Base-by-base conservation (phyloP, 2,797 vertebrate genomes). In the Crax fasciolata region DNA sequence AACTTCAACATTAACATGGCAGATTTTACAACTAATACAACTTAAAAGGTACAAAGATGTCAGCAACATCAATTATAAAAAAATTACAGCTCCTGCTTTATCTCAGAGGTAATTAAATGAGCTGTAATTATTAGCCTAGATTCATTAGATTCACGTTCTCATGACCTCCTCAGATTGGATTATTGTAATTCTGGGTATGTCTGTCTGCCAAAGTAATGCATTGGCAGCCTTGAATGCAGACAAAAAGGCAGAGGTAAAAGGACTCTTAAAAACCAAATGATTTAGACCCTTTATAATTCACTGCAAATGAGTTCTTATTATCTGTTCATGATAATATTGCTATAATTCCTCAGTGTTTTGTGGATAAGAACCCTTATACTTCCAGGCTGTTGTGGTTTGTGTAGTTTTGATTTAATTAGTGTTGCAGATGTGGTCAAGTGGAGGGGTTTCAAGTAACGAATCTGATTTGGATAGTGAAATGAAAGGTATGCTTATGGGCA, bases 51-150 rank as follows among this genome's bases (percentile, higher is more conserved):
- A 84, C 73, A 94, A 90, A 71, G 88, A 96, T 90, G 71, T 97
- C 92, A 96, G 89, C 71, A 97, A 87, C 93, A 96, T 97, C 93
- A 97, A 97, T 97, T 96, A 95, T 70, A 59, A 96, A 92, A 84
- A 96, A 83, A 95, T 51, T 87, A 96, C 81, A 88, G 67, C 82
- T 95, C 86, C 62, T 95, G 66, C 67, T 97, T 94, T 97, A 95
- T 94, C 83, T 96, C 91, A 90, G 78, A 95, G 84, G 79, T 92
- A 97, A 97, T 97, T 97, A 79, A 93, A 87, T 79, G 52, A 96
- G 68, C 48, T 90, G n/a, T 95, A 96, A 97, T 97, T 96, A 96
- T 97, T 97, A 96, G 81, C 82, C 83, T 87, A 93, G 89, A 97
- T 96, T 97, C 88, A 97, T 97, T 96, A 96, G 87, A 97, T 96